These are phyloP conservation scores for Benthochromis sp. DNA, from an alignment of 2,113 vertebrate species.

Conservation along the genomic window DNA sequence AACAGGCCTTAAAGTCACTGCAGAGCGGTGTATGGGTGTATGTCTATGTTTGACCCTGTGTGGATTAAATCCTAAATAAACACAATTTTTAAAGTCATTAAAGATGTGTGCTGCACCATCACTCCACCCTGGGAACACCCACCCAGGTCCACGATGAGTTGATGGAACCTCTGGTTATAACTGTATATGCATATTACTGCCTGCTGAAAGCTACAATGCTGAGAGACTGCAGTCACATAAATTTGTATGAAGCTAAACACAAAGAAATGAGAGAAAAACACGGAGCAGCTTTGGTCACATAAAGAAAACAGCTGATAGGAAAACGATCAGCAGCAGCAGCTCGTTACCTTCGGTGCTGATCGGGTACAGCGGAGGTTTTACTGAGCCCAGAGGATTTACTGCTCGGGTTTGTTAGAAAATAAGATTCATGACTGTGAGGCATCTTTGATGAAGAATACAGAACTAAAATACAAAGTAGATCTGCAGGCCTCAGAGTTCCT, in stretches of 20 bases:
- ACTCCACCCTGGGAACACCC: not conserved
- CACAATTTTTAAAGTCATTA: not conserved
- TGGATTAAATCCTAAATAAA: not conserved
- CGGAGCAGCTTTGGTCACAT: not conserved
- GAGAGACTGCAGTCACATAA: not conserved
- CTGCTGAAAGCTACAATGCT: not conserved
- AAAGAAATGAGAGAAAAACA: not conserved
- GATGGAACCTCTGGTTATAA: not conserved
- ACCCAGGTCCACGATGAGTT: not conserved
- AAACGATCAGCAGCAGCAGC: not conserved
- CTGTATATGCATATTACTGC: not conserved
- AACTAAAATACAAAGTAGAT: not conserved
- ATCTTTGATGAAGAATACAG: not conserved
- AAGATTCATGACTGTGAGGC: not conserved
- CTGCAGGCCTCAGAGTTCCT: not conserved
- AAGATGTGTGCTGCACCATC: not conserved
- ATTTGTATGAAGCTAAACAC: not conserved
- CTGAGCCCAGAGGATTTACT: not conserved
- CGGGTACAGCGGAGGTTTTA: not conserved
- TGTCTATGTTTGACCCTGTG: not conserved
- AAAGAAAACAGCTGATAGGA: not conserved
- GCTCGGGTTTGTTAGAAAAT: not conserved
- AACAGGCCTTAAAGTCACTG: not conserved
- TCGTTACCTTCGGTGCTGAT: not conserved
- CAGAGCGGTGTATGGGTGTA: not conserved